phyloP scores from a whole-genome alignment of 2,113 vertebrate species.

The Labeo catla region DNA sequence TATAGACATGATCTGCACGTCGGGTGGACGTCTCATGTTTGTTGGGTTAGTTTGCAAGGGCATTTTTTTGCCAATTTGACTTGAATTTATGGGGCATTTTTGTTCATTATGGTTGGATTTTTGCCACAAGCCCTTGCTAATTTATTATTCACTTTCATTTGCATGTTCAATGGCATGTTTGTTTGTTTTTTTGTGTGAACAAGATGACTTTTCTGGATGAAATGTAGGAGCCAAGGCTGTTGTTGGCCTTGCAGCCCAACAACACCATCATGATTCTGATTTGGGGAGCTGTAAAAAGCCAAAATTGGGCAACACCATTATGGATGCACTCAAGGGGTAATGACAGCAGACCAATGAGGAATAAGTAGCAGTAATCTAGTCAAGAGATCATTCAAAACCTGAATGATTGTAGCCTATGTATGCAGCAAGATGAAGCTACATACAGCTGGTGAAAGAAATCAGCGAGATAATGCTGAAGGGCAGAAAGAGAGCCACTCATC shows the following conservation, averaged over 20 bases:
- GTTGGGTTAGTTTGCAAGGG: too few species aligned
- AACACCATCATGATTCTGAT: background rate
- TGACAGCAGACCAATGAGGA: conserved; percentile 8
- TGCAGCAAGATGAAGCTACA: conserved; percentile 33
- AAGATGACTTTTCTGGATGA: background rate
- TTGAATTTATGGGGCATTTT: too few species aligned
- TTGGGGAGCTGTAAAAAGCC: background rate
- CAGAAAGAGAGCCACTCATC: conserved; percentile 24
- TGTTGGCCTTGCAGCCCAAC: background rate
- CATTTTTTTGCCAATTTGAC: too few species aligned
- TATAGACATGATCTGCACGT: too few species aligned
- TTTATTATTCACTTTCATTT: background rate
- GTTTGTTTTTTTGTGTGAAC: background rate
- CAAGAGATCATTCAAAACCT: conserved; percentile 25
- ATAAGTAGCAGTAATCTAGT: conserved; percentile 14
- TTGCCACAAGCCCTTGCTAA: too few species aligned
- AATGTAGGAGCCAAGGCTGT: background rate
- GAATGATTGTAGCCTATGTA: conserved; percentile 17
- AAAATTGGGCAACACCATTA: background rate
- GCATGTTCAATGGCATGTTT: background rate
- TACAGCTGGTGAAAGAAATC: background rate
- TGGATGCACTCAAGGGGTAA: background rate
- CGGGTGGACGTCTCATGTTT: too few species aligned
- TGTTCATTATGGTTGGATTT: too few species aligned
- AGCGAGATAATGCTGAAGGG: conserved; percentile 37